These are phyloP conservation scores for Brachyptera putata DNA, from an alignment of 2,888 invertebrate species.

Conservation along the genomic window DNA sequence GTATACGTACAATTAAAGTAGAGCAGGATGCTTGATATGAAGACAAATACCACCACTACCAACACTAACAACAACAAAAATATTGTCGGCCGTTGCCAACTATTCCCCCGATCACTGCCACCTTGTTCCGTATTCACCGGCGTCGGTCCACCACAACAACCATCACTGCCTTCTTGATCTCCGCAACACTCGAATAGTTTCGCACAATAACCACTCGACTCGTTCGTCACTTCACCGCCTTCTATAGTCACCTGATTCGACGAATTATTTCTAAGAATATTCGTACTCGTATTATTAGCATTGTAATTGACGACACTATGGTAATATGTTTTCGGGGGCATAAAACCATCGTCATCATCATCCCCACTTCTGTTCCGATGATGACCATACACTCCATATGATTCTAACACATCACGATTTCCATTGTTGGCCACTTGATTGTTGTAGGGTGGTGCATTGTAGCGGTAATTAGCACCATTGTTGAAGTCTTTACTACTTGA, in stretches of 20 bases:
- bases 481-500: neutral
- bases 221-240: neutral
- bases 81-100: constrained; percentile 16
- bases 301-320: constrained; percentile 14
- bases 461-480: neutral
- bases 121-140: neutral
- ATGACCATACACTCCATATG: constrained; percentile 18
- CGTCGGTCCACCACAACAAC: neutral
- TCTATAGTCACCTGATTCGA: neutral
- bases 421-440: neutral
- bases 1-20: constrained; percentile 22
- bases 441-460: neutral
- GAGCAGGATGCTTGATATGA: constrained; percentile 16
- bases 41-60: constrained; percentile 17
- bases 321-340: neutral
- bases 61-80: constrained; percentile 13
- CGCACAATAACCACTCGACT: neutral
- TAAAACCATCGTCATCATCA: constrained; percentile 21
- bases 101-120: neutral
- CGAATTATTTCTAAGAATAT: neutral
- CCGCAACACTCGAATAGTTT: neutral
- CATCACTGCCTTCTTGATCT: neutral
- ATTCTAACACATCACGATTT: constrained; percentile 10
- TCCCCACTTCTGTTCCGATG: neutral
- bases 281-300: constrained; percentile 6